phyloP scores from a whole-genome alignment of 2,113 vertebrate genomes.

The Empidonax traillii region DNA sequence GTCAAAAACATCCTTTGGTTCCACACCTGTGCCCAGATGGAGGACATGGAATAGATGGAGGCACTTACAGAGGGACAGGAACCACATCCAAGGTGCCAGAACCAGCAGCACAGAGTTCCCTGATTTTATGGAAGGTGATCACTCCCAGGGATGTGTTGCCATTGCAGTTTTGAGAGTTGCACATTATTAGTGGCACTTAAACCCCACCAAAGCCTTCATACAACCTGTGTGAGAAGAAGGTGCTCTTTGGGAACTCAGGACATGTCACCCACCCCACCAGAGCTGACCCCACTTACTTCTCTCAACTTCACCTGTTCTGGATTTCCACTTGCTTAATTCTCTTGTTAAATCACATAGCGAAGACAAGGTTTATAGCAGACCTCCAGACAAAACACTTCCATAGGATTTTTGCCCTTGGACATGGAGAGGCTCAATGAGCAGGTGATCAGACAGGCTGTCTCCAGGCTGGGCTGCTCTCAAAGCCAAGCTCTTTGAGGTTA shows the following conservation, averaged over 20 bases:
- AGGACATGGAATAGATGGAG: not conserved
- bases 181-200: fast-evolving
- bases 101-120: not conserved
- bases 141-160: not conserved
- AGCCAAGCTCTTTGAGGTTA: not conserved
- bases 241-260: not conserved
- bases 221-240: not conserved
- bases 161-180: not conserved
- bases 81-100: not conserved
- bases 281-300: not conserved
- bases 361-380: not conserved
- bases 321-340: not conserved
- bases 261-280: not conserved
- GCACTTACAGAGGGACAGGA: not conserved
- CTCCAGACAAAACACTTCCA: not conserved
- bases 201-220: not conserved
- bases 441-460: not conserved
- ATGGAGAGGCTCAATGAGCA: not conserved
- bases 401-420: not conserved
- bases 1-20: not conserved
- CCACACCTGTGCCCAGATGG: not conserved
- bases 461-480: not conserved
- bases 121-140: fast-evolving
- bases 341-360: not conserved
- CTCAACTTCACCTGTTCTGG: not conserved